Evolutionary conservation across 2,113 vertebrate genomes (phyloP), one percentile per base, ranked within the genome.

Genomic region (Sphaerodactylus townsendi): DNA sequence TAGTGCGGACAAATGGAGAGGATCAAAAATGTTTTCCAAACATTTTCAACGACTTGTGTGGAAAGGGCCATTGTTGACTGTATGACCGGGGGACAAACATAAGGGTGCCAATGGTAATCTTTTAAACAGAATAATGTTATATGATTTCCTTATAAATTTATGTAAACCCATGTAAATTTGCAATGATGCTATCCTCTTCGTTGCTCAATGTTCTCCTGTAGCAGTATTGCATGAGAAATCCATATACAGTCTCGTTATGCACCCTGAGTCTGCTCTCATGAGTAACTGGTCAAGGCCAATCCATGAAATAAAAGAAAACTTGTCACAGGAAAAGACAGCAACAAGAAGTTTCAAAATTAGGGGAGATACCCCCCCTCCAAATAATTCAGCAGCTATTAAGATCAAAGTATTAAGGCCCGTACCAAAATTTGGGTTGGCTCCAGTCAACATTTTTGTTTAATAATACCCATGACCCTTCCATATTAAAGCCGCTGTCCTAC

Each of bases 291-390:
- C 68, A 91, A 85, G 86, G 39, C 46, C 15, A 21, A 72, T 71
- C 19, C 15, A 48, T 23, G 37, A 83, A 89, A 75, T 25, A 91
- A 73, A 87, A 88, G 85, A 48, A 77, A 91, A 93, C 13, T 87
- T 39, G 62, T 91, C 81, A 48, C 81, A 84, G 88, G 87, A 79
- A 33, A 88, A 4, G 48, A 77, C 53, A 74, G 85, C 77, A 91
- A 77, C 93, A 88, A 87, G 73, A 85, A 48, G 88, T 90, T 93
- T 92, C 86, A 91, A 90, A 93, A 93, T 56, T 79, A 86, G 74
- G 48, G 76, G 74, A 87, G 71, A 84, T 86, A 80, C 81, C 84
- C 93, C 73, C 82, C 88, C 88, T 91, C 82, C 88, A 88, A 91
- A 79, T 91, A 89, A 94, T 83, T 85, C 90, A 90, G 89, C 91